phyloP scores from a whole-genome alignment of 2,888 invertebrate species.

The Drosophila anceps region DNA sequence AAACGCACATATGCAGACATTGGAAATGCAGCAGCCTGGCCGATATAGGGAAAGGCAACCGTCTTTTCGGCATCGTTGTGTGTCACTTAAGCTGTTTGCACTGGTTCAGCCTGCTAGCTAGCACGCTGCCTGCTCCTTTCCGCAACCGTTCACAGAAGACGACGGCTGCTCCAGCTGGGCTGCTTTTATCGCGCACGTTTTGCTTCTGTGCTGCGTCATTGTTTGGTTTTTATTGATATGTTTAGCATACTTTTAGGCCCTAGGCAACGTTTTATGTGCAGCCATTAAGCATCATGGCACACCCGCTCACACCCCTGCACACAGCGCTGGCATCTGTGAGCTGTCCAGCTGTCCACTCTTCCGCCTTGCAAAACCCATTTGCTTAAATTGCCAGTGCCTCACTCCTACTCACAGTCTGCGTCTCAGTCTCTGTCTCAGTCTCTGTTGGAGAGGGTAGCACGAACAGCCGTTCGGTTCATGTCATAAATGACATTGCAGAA shows the following conservation, averaged over 20 bases:
- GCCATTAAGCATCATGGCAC: conserved; percentile 38
- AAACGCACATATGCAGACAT: not conserved
- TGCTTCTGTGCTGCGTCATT: conserved; percentile 32
- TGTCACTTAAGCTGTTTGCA: conserved; percentile 52
- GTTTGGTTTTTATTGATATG: conserved; percentile 62
- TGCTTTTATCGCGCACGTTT: conserved; percentile 21
- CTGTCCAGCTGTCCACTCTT: conserved; percentile 28
- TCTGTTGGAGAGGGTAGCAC: not conserved
- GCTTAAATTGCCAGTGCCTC: conserved; percentile 8
- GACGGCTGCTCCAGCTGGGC: conserved; percentile 5
- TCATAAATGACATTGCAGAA: conserved; percentile 44
- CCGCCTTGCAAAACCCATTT: conserved; percentile 19
- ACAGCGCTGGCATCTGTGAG: conserved; percentile 11
- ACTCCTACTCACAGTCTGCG: not conserved
- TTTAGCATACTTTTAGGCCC: conserved; percentile 55
- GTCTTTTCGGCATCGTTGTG: conserved; percentile 17
- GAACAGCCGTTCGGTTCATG: conserved; percentile 13
- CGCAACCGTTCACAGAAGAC: not conserved
- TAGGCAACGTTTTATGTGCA: conserved; percentile 41
- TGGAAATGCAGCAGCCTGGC: conserved; percentile 29
- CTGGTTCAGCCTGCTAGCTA: not conserved
- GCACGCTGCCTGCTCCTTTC: too few relatives aligned
- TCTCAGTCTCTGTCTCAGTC: not conserved
- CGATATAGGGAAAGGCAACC: not conserved
- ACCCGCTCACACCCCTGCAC: conserved; percentile 9